Evolutionary conservation across 2,888 invertebrate genomes (phyloP).

Genomic region (Drosophila koepferae): DNA sequence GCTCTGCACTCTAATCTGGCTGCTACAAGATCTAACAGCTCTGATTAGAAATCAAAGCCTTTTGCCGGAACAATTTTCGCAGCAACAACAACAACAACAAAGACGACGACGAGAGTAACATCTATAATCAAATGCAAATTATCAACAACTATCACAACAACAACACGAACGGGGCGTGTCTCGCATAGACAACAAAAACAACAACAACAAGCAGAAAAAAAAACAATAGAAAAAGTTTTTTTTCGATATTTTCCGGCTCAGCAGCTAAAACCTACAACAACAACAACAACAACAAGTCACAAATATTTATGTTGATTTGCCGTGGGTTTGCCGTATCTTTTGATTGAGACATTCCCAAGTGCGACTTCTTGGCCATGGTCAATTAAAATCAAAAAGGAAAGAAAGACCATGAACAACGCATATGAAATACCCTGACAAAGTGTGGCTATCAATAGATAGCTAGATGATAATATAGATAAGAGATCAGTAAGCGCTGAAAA

Average conservation of each 20-base stretch:
- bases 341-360: conserved; percentile 80
- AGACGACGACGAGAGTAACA: conserved; percentile 20
- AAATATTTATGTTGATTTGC: conserved; percentile 75
- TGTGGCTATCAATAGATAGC: no score
- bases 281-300: conserved; percentile 33
- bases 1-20: conserved; percentile 55
- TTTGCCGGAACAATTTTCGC: conserved; percentile 76
- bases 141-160: conserved; percentile 56
- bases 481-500: no score
- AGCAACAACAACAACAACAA: conserved; percentile 49
- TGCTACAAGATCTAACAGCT: conserved; percentile 62
- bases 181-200: conserved; percentile 5
- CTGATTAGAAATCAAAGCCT: conserved; percentile 74
- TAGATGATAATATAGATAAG: no score
- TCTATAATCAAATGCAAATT: conserved; percentile 77
- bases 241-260: conserved; percentile 54
- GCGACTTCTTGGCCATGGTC: conserved; percentile 79
- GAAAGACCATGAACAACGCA: conserved; percentile 20
- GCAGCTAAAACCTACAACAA: conserved; percentile 32
- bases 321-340: conserved; percentile 71
- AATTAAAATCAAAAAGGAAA: conserved; percentile 68
- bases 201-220: conserved; percentile 13
- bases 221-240: conserved; percentile 75
- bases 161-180: conserved; percentile 66
- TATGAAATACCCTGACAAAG: background rate